phyloP scores from a whole-genome alignment of 2,113 vertebrate genomes.

The Lycaon pictus region DNA sequence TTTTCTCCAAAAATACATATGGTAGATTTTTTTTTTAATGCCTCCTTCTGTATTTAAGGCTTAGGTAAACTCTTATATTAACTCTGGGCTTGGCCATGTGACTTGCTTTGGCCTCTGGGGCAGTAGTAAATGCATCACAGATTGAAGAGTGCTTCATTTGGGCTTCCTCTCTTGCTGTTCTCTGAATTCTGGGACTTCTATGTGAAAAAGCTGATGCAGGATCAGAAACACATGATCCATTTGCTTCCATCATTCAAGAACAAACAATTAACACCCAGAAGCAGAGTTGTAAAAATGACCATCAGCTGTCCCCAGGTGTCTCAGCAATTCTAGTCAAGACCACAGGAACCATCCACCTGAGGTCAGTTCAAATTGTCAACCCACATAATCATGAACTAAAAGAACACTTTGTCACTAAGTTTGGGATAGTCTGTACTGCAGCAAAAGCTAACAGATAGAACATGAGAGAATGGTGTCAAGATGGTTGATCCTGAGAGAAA shows the following conservation, averaged over 20 bases:
- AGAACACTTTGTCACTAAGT: background rate
- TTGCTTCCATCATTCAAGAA: background rate
- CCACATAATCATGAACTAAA: background rate
- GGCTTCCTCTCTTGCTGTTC: background rate
- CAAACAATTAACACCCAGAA: background rate
- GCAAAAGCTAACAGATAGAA: background rate
- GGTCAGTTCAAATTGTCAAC: background rate
- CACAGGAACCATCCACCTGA: background rate
- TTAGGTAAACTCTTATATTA: background rate
- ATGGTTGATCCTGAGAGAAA: background rate
- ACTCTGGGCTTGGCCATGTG: background rate
- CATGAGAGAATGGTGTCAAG: background rate
- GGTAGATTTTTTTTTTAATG: background rate
- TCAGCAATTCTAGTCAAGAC: background rate
- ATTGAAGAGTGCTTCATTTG: background rate
- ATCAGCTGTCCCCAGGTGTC: background rate
- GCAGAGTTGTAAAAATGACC: background rate
- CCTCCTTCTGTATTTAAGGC: background rate
- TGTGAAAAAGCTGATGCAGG: background rate
- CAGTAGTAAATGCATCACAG: background rate
- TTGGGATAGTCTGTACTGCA: background rate
- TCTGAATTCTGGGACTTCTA: background rate
- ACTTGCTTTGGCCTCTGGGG: background rate
- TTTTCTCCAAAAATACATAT: background rate
- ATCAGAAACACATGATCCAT: background rate